Base-by-base conservation (phyloP, 2,888 invertebrate species). In the Epinotia ramella region DNA sequence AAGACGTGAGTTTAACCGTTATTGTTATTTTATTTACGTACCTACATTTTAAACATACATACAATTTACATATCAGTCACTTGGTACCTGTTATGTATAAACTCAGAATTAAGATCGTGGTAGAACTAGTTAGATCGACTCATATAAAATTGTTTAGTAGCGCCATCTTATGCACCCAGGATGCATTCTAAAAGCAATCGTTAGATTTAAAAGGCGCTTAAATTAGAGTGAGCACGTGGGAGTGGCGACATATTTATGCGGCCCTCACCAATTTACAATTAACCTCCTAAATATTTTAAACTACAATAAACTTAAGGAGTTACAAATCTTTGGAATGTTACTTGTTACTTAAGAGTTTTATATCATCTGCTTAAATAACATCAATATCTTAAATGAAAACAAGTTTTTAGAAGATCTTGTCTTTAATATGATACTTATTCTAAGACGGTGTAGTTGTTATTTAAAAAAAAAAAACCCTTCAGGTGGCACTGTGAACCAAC, bases 201-300 rank as follows among this genome's bases (percentile, higher is more conserved):
- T 80, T 79, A 81, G 80, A 81, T 83, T 82, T 83, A 83, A 85
- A 84, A 83, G 81, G 79, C 75, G 80, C 78, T 81, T 80, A 82
- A 85, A 83, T 82, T 81, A 81, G 80, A 78, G 73, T n/a, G 73
- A 20, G 33, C 75, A 79, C 78, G 85, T 81, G 83, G 82, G 83
- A 78, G 79, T 71, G 81, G 69, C 69, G 85, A 84, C 82, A 83
- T 84, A 80, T 85, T 84, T 83, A 84, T 84, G 77, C 76, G 80
- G 80, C 63, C 68, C 78, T 77, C 73, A 72, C 70, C 76, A 9
- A 46, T 16, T 63, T 74, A 77, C 79, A 78, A 79, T 78, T 77
- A 74, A 70, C 56, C 64, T n/a, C 62, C 12, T 56, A 66, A 59
- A 73, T 73, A 65, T 65, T 65, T n/a, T n/a, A 1, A 12, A 28